phyloP scores from a whole-genome alignment of 2,113 vertebrate species.

The Hucho hucho region DNA sequence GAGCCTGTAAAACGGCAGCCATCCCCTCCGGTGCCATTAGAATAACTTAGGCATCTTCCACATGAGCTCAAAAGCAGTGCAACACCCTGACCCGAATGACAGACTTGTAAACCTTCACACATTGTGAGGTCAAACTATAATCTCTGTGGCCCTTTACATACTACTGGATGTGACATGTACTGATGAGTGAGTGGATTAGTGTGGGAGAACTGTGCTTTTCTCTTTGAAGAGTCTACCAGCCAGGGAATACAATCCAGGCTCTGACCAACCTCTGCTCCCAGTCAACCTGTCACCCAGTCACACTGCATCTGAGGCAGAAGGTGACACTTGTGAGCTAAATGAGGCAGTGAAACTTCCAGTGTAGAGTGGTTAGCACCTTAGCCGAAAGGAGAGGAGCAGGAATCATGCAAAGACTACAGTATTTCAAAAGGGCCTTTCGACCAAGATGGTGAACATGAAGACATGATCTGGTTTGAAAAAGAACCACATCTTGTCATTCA shows the following conservation, averaged over 20 bases:
- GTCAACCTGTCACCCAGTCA: conserved; percentile 15
- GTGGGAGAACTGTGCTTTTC: conserved; percentile 6
- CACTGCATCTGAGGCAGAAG: conserved; percentile 26
- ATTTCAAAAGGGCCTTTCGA: no score
- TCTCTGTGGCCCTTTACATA: no score
- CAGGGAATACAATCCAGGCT: neutral
- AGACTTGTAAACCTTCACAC: no score
- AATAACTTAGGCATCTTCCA: no score
- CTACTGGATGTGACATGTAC: conserved; percentile 19
- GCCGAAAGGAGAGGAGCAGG: neutral
- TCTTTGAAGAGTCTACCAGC: conserved; percentile 7
- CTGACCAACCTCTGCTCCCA: conserved; percentile 4
- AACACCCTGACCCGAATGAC: no score
- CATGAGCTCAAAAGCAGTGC: no score
- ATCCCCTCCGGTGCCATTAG: no score
- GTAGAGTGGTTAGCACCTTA: conserved; percentile 37
- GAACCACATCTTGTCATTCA: no score
- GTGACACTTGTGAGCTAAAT: neutral
- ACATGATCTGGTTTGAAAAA: no score
- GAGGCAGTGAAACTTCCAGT: conserved; percentile 48
- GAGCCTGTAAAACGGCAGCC: no score
- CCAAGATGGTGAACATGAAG: no score
- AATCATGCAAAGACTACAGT: neutral
- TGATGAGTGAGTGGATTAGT: conserved; percentile 2
- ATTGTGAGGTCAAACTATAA: no score